A percentile compares a stretch with the other conserved stretches of the same genome.
Conservation (phyloP, 2,113 vertebrate genomes). For the Gracilinanus agilis region DNA sequence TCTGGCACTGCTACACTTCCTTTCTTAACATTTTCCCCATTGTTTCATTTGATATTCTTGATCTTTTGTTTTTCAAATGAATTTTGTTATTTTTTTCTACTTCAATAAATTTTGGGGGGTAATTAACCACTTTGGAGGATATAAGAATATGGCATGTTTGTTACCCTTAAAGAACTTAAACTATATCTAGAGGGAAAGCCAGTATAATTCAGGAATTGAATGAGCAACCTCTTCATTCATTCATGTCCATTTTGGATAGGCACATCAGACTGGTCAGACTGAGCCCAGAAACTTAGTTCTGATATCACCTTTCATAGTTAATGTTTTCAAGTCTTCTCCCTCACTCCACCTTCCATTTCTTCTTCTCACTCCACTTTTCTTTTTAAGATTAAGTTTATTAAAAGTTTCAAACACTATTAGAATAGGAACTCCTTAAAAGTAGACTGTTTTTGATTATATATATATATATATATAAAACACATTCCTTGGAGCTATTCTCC, state of each 20-base stretch:
- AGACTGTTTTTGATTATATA: background rate
- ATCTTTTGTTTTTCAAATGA: too few species aligned
- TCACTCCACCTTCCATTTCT: background rate
- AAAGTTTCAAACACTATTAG: background rate
- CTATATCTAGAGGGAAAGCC: background rate
- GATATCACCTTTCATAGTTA: background rate
- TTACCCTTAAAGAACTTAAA: background rate
- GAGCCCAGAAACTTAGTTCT: background rate
- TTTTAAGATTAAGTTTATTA: background rate
- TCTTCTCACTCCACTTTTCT: too few species aligned
- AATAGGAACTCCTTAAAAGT: background rate
- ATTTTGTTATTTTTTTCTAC: too few species aligned
- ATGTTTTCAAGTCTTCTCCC: background rate
- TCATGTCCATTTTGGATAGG: background rate
- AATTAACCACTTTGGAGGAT: background rate
- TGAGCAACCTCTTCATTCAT: background rate
- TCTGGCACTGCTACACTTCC: too few species aligned
- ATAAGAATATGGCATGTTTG: background rate
- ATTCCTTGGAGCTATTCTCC: background rate
- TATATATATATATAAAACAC: background rate
- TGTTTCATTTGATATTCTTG: too few species aligned
- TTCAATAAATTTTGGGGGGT: too few species aligned
- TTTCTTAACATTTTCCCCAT: too few species aligned
- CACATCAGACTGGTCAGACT: background rate
- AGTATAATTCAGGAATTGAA: background rate